Evolutionary conservation across 2,113 vertebrate genomes (phyloP), one percentile per base, ranked within the genome.

Genomic region (Scytalopus superciliaris): DNA sequence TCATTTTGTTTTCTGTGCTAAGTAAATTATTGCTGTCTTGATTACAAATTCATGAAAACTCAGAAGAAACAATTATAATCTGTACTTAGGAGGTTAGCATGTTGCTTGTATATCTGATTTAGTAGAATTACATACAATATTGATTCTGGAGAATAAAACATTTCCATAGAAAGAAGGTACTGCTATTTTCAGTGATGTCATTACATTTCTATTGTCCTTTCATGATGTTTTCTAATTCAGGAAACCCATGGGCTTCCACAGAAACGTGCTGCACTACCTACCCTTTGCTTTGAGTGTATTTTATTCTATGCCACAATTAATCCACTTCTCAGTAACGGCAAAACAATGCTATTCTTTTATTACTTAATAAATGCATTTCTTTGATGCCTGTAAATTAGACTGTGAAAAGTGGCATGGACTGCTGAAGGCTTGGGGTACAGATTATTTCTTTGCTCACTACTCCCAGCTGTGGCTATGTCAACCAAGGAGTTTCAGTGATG

Each of bases 31-130:
- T 89, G 3, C 47, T 31, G 10, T 66, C 62, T 79, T 92, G 67
- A 94, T 89, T 89, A 87, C 44, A 27, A 92, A 89, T 92, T 82
- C 27, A 85, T 69, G 55, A 83, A 89, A 94, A 39, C 67, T 94
- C 53, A 59, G 50, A 90, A 77, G 42, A 92, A 95, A 82, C 31
- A 79, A 88, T 90, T 91, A 76, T 52, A 83, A 80, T 87, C 39
- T 66, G 28, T 80, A 28, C 0, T 91, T 95, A 67, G 39, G 63
- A 92, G 40, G 33, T 50, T 91, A 82, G 28, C 3, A 11, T 55
- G 35, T 80, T 69, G 27, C 39, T 44, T 76, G 7, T 67, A 23
- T 62, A 77, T 80, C 56, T 80, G 78, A 88, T 91, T 87, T 80
- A 87, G 23, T 3, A 68, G 35, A 91, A 70, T 75, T 78, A 35